phyloP scores from a whole-genome alignment of 2,113 vertebrate species.

The Peromyscus polionotus region DNA sequence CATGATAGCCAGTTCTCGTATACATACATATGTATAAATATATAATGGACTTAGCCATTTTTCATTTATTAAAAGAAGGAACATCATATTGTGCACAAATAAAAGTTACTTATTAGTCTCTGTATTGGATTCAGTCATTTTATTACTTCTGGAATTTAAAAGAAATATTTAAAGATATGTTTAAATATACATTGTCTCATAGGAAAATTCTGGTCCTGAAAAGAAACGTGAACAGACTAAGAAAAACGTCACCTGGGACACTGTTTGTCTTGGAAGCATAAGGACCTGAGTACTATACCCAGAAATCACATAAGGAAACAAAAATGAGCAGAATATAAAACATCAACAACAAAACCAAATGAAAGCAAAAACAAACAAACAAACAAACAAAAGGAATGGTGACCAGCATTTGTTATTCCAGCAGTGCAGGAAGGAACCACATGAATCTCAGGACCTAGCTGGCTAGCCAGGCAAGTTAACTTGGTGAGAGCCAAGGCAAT shows the following conservation, averaged over 20 bases:
- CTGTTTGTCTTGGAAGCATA: not conserved
- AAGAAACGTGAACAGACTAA: not conserved
- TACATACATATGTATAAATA: not conserved
- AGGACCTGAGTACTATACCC: not conserved
- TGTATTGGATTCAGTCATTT: not conserved
- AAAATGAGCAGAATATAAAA: not conserved
- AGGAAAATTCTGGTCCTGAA: not conserved
- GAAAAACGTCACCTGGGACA: no score
- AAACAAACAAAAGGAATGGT: not conserved
- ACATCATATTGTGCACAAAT: not conserved
- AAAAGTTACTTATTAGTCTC: slow-evolving; percentile 1
- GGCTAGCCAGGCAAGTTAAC: not conserved
- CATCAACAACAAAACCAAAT: not conserved
- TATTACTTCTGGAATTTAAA: not conserved
- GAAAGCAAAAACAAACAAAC: not conserved
- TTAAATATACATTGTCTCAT: not conserved
- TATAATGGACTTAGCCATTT: not conserved
- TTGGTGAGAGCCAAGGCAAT: not conserved
- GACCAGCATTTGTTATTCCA: not conserved
- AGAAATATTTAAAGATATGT: not conserved
- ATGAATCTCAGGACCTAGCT: not conserved
- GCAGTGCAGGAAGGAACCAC: not conserved
- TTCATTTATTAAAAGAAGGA: not conserved
- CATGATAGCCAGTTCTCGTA: not conserved
- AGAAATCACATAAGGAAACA: not conserved